Conservation (phyloP, 2,113 vertebrate species). For the Lophotis ruficrista region DNA sequence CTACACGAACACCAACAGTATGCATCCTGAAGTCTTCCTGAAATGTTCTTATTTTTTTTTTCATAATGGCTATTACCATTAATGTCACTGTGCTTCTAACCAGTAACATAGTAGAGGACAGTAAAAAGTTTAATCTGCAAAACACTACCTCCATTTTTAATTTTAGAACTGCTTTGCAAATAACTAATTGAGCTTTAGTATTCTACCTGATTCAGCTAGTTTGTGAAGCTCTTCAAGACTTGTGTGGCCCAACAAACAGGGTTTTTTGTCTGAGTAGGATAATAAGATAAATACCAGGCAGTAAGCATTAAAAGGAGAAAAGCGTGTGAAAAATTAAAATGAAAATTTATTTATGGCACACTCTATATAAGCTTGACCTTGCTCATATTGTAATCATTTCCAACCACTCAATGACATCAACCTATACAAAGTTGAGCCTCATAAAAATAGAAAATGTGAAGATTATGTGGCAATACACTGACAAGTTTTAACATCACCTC, state of each 20-base stretch:
- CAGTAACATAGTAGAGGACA: not conserved
- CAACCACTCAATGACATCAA: not conserved
- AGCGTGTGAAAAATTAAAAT: not conserved
- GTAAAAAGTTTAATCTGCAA: not conserved
- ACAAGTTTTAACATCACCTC: conserved; percentile 30
- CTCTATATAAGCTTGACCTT: not conserved
- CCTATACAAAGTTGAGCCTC: not conserved
- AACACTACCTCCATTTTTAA: not conserved
- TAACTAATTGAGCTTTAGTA: not conserved
- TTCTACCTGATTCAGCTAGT: not conserved
- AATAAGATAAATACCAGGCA: not conserved
- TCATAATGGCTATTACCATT: not conserved
- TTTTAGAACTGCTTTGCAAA: not conserved
- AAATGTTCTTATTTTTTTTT: not conserved
- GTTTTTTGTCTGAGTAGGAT: not conserved
- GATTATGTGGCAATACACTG: conserved; percentile 31
- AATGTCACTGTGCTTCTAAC: not conserved
- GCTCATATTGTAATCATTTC: not conserved
- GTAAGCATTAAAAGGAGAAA: not conserved
- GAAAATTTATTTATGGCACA: not conserved
- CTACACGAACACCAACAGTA: not conserved
- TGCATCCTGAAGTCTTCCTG: not conserved
- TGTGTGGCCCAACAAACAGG: not conserved
- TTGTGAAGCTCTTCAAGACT: not conserved
- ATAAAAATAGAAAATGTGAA: conserved; percentile 24